These are phyloP conservation scores for Thamnaconus septentrionalis DNA, from an alignment of 2,113 vertebrate genomes.

Conservation along the genomic window DNA sequence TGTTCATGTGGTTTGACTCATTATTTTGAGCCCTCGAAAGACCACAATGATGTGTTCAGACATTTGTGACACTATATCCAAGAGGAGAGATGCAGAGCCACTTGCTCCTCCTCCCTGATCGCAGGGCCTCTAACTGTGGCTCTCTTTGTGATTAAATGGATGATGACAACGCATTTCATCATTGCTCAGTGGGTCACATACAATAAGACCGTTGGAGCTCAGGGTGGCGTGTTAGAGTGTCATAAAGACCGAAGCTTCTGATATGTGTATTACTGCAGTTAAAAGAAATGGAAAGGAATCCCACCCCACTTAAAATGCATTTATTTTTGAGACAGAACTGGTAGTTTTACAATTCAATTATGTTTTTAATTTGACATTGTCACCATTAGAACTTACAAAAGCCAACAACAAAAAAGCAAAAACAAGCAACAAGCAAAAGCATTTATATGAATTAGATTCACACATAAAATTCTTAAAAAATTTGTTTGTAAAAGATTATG, in stretches of 20 bases:
- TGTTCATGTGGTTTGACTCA: conserved; percentile 19
- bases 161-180: conserved; percentile 42
- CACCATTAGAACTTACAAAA: too few species aligned
- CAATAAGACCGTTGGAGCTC: conserved; percentile 12
- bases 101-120: conserved; percentile 10
- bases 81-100: conserved; percentile 12
- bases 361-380: neutral
- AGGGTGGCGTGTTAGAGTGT: neutral
- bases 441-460: conserved; percentile 24
- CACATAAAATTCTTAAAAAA: conserved; percentile 2
- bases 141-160: conserved; percentile 38
- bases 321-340: neutral
- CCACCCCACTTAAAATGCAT: neutral
- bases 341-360: conserved; percentile 22
- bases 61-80: conserved; percentile 3
- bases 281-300: neutral
- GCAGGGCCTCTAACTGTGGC: neutral
- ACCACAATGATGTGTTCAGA: conserved; percentile 40
- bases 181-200: conserved; percentile 43
- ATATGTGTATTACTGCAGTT: neutral
- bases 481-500: conserved; percentile 5
- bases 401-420: too few species aligned
- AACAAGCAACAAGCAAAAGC: conserved; percentile 9
- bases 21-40: conserved; percentile 3
- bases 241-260: conserved; percentile 1